Conservation (phyloP, 2,797 vertebrate genomes). For the Notolepis coatsorum region DNA sequence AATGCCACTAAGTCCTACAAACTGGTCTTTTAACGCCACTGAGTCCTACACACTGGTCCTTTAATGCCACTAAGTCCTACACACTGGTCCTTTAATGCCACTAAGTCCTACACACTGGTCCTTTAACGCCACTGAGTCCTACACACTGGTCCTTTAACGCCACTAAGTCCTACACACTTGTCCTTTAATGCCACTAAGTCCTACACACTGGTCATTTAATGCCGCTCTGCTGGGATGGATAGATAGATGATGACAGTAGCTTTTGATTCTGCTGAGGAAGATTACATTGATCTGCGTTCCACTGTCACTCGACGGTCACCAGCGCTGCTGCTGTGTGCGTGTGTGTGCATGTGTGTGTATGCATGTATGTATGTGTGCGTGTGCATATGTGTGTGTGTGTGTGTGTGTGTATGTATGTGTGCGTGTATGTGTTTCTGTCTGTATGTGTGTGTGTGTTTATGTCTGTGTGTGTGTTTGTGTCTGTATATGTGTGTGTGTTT, state of each 20-base stretch:
- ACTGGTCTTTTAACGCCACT: too few relatives aligned
- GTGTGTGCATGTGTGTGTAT: neutral
- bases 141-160: too few relatives aligned
- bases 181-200: too few relatives aligned
- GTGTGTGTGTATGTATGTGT: neutral
- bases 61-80: too few relatives aligned
- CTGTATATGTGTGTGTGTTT: conserved; percentile 20
- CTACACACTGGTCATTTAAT: too few relatives aligned
- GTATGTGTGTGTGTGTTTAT: neutral
- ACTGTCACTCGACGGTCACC: conserved; percentile 49
- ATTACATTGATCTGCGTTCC: conserved; percentile 67
- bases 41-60: too few relatives aligned
- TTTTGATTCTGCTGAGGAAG: conserved; percentile 69
- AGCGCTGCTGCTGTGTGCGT: neutral
- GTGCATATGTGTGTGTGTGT: neutral
- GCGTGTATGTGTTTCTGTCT: neutral
- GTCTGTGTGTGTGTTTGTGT: conserved; percentile 1
- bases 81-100: too few relatives aligned
- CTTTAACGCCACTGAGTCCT: too few relatives aligned
- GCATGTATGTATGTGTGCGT: neutral
- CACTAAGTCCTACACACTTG: too few relatives aligned
- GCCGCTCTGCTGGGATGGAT: conserved; percentile 54
- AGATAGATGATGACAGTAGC: conserved; percentile 66
- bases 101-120: too few relatives aligned
- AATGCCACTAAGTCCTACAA: too few relatives aligned